Base-by-base conservation (phyloP, 2,888 invertebrate genomes). In the Chymomyza procnemis region DNA sequence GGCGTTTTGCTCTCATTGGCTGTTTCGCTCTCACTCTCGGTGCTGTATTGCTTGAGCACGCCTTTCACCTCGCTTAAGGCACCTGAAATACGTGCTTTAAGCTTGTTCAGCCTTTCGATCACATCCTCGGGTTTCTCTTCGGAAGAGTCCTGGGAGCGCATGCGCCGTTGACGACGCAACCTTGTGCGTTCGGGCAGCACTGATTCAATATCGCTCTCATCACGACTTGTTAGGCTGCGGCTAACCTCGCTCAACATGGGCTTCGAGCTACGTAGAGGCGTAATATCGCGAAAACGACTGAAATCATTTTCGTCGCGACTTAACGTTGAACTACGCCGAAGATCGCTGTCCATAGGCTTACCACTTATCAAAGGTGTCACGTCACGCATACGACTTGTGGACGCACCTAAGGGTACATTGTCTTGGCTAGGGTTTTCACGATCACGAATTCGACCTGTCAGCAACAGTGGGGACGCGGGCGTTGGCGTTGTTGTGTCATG, bases 41-140 rank as follows among this genome's bases (percentile, higher is more conserved):
- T 89, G 67, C 90, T 90, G 61, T 90, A 90, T 62, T 91, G 89
- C 67, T 88, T 89, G 3, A 91, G 73, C 12, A 91, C 91, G 8
- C 88, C 88, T 66, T 91, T 91, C 1, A 91, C 90, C 68, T 91
- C 91, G 48, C 84, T 90, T 3, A 91, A 75, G 0, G 90, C 89
- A 1, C 85, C 90, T 3, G 91, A 86, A 52, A 91, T 91, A 61
- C 90, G 89, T 0, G 89, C 91, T 26, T 89, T 88, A 1, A 91
- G 73, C 61, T 88, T 89, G 74, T 89, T 91, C 16, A 91, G 74
- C 3, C 90, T 85, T 55, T 85, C 89, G 3, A 90, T 83, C 1
- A 90, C 85, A 85, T 89, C 89, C 2, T 84, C 75, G 3, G 86
- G 79, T 22, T 87, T 89, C 57, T 86, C 81, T 61, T 83, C 80